A percentile compares a stretch with the other conserved stretches of the same genome.
Conservation (phyloP, 2,888 invertebrate genomes). For the Sesamia inferens region DNA sequence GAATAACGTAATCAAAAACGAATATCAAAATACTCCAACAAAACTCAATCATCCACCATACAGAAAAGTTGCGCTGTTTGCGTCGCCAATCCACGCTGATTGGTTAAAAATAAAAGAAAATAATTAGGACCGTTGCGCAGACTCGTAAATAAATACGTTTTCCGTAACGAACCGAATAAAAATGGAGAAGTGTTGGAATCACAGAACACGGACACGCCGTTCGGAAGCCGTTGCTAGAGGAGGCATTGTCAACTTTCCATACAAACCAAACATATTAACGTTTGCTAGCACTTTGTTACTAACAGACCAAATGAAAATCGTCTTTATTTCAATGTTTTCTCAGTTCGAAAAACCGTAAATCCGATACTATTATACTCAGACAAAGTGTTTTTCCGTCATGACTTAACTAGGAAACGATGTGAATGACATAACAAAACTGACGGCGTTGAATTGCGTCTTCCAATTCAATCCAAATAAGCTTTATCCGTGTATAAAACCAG, state of each 20-base stretch:
- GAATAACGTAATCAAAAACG: neutral
- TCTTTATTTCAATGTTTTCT: too few relatives aligned
- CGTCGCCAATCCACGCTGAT: conserved; percentile 29
- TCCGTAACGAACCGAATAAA: conserved; percentile 49
- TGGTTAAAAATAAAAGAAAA: conserved; percentile 46
- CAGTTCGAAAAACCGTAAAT: too few relatives aligned
- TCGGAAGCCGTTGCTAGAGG: neutral
- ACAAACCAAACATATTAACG: too few relatives aligned
- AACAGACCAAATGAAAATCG: too few relatives aligned
- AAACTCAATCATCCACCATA: conserved; percentile 18
- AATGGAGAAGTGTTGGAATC: conserved; percentile 15
- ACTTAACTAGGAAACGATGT: too few relatives aligned
- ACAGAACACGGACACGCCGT: neutral
- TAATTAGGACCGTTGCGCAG: conserved; percentile 40
- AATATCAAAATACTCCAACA: neutral
- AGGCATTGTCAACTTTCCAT: neutral
- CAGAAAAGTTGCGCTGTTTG: conserved; percentile 21
- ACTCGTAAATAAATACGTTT: conserved; percentile 55
- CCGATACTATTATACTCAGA: too few relatives aligned
- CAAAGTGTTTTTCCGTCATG: too few relatives aligned
- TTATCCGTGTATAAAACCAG: too few relatives aligned
- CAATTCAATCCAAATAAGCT: neutral
- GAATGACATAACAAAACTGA: neutral
- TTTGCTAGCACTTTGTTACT: neutral
- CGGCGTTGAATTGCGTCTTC: neutral